A percentile compares a stretch with the other conserved stretches of the same genome.
Evolutionary conservation across 2,888 invertebrate genomes (phyloP).

Genomic region (Paralinhomoeus sp.): DNA sequence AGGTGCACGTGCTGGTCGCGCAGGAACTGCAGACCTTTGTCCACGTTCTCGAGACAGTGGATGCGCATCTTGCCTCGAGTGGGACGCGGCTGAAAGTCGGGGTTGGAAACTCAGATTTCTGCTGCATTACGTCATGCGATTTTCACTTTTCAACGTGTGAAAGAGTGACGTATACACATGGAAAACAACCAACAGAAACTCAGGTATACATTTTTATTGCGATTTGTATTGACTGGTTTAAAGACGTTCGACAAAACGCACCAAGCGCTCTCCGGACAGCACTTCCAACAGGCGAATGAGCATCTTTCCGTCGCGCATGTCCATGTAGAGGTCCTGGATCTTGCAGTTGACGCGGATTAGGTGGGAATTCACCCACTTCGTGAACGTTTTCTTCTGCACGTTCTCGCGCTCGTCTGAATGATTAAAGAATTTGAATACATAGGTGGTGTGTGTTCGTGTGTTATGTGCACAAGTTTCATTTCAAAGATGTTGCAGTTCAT

Average conservation of each 20-base stretch:
- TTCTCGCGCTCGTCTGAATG: slow-evolving; percentile 92
- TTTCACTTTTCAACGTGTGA: neutral
- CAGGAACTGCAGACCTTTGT: slow-evolving; percentile 91
- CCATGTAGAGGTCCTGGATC: slow-evolving; percentile 85
- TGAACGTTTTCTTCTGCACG: slow-evolving; percentile 99
- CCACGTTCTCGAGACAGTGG: slow-evolving; percentile 97
- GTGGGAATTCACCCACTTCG: slow-evolving; percentile 99
- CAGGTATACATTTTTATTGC: neutral
- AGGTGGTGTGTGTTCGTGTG: no score
- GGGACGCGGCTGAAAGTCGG: slow-evolving; percentile 51
- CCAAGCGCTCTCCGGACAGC: slow-evolving; percentile 83
- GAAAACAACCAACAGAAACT: neutral
- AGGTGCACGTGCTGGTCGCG: slow-evolving; percentile 92
- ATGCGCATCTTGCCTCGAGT: slow-evolving; percentile 99
- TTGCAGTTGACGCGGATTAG: slow-evolving; percentile 82
- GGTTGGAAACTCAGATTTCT: neutral
- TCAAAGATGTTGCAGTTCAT: no score
- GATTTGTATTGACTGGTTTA: neutral
- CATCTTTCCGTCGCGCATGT: slow-evolving; percentile 94
- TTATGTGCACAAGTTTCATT: no score
- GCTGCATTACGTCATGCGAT: neutral
- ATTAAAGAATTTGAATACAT: no score
- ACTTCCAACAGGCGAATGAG: slow-evolving; percentile 91
- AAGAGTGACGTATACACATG: neutral
- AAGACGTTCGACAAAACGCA: slow-evolving; percentile 27